A percentile compares a stretch with the other conserved stretches of the same genome.
Evolutionary conservation across 2,113 vertebrate species (phyloP).

Genomic region (Microtus oregoni): DNA sequence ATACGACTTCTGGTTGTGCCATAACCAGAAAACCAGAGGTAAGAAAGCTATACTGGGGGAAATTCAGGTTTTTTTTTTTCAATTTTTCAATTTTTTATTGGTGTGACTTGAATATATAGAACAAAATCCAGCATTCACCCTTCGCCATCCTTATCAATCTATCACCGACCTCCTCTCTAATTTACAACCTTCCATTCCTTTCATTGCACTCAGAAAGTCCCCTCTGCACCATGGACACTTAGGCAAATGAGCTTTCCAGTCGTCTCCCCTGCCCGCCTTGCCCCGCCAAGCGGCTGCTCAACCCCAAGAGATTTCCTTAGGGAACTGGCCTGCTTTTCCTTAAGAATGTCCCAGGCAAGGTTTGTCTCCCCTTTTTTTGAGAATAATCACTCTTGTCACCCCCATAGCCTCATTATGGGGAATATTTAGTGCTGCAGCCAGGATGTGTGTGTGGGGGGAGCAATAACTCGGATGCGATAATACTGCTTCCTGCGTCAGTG

Average conservation of each 20-base stretch:
- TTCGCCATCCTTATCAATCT: neutral
- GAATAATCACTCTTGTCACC: constrained; percentile 76
- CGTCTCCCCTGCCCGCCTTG: neutral
- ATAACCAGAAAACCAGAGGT: constrained; percentile 22
- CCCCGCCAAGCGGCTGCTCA: neutral
- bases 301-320: neutral
- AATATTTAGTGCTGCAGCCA: constrained; percentile 71
- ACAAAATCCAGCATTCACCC: neutral
- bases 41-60: constrained; percentile 17
- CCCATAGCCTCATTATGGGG: constrained; percentile 71
- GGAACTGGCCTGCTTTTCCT: constrained; percentile 17
- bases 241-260: neutral
- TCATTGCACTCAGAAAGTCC: fast-evolving
- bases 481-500: constrained; percentile 64
- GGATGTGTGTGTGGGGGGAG: neutral
- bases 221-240: neutral
- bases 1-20: constrained; percentile 28
- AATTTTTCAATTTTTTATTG: neutral
- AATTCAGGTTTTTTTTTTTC: neutral
- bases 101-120: neutral
- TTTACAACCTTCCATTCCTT: neutral
- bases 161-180: neutral
- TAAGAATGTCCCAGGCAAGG: neutral
- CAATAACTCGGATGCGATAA: constrained; percentile 57
- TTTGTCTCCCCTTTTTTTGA: constrained; percentile 46